These are phyloP conservation scores for Callopanchax toddi DNA, from an alignment of 2,113 vertebrate species.

Conservation along the genomic window DNA sequence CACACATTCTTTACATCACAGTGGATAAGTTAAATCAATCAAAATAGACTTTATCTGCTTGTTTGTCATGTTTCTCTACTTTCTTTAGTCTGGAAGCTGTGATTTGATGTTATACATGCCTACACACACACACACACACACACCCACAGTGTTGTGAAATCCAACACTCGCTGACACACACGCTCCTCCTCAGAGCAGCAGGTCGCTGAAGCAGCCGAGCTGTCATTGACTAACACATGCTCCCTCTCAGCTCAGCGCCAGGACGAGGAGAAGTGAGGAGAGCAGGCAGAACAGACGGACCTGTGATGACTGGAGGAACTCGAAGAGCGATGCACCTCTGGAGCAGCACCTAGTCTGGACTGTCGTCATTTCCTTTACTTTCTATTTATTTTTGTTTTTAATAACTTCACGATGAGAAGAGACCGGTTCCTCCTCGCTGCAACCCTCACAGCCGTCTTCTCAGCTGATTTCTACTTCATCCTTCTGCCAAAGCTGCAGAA, in stretches of 20 bases:
- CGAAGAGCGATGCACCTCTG: slow-evolving; percentile 40
- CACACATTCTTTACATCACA: too few relatives aligned
- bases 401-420: slow-evolving; percentile 74
- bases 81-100: slow-evolving; percentile 14
- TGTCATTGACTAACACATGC: slow-evolving; percentile 64
- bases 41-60: too few relatives aligned
- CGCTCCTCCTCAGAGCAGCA: slow-evolving; percentile 52
- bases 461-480: slow-evolving; percentile 88
- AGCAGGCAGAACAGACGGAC: slow-evolving; percentile 41
- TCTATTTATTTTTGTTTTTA: neutral
- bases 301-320: slow-evolving; percentile 36
- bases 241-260: slow-evolving; percentile 51
- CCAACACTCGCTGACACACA: neutral
- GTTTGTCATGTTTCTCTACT: too few relatives aligned
- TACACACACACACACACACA: slow-evolving; percentile 19
- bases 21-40: neutral
- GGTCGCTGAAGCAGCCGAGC: slow-evolving; percentile 68
- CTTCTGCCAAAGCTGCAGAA: slow-evolving; percentile 83
- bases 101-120: slow-evolving; percentile 45
- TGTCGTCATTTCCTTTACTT: neutral
- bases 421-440: slow-evolving; percentile 83
- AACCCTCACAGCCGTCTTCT: slow-evolving; percentile 82
- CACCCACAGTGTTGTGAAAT: slow-evolving; percentile 27
- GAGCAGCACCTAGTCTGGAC: neutral
- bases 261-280: slow-evolving; percentile 50